These are phyloP conservation scores for Andrena haemorrhoa DNA, from an alignment of 2,888 invertebrate species.

Conservation along the genomic window DNA sequence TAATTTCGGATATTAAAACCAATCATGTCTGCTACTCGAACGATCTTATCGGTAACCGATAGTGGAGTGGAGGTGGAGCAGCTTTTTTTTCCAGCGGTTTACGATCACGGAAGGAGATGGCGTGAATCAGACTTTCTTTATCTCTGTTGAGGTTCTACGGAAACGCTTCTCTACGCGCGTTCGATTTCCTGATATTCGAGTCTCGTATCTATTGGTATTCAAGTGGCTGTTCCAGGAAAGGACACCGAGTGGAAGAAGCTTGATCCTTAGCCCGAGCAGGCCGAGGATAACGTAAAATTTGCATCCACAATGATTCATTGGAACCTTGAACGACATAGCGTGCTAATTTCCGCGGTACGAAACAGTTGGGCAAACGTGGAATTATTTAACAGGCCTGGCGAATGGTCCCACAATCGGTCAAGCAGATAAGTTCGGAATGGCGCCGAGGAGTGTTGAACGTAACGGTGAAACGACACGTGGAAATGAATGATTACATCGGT, in stretches of 20 bases:
- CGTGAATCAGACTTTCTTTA: too few species aligned
- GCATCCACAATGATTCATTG: conserved; percentile 23
- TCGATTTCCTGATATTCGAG: neutral
- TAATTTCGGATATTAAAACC: neutral
- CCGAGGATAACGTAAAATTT: conserved; percentile 48
- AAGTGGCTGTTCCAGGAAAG: neutral
- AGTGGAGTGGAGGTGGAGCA: too few species aligned
- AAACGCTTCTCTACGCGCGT: too few species aligned
- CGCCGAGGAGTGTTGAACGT: conserved; percentile 4
- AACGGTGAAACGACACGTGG: conserved; percentile 21
- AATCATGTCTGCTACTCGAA: too few species aligned
- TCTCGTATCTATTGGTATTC: neutral
- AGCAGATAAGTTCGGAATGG: neutral
- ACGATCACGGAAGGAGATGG: too few species aligned
- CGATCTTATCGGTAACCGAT: too few species aligned
- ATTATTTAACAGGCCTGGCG: conserved; percentile 7
- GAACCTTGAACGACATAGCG: conserved; percentile 17
- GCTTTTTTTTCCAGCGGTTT: too few species aligned
- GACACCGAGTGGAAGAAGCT: neutral
- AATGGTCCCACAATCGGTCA: conserved; percentile 9
- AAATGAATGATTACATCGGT: conserved; percentile 17
- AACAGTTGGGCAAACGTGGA: neutral
- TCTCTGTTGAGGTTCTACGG: too few species aligned
- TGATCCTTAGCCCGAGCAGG: neutral
- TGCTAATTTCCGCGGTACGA: neutral